phyloP scores from a whole-genome alignment of 2,888 invertebrate genomes.

The Meandrusa payeni region DNA sequence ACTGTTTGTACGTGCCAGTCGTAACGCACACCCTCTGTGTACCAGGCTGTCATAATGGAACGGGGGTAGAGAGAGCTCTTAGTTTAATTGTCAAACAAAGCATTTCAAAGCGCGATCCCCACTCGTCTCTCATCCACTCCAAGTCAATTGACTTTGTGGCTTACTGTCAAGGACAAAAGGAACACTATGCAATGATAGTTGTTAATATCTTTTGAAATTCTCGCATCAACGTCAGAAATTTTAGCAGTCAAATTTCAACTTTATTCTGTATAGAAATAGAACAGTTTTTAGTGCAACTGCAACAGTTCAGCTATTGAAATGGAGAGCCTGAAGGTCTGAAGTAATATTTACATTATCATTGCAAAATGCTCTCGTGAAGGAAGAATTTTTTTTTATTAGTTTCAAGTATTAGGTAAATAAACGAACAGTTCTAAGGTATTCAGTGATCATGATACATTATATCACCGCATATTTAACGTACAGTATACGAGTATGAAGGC shows the following conservation, averaged over 20 bases:
- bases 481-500: too few relatives aligned
- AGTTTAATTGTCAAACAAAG: slow-evolving; percentile 23
- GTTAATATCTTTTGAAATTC: not conserved
- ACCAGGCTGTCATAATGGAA: slow-evolving; percentile 13
- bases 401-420: not conserved
- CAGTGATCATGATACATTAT: not conserved
- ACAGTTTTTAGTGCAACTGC: not conserved
- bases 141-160: slow-evolving; percentile 10
- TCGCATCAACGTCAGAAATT: not conserved
- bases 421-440: not conserved
- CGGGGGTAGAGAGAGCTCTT: slow-evolving; percentile 15
- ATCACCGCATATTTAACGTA: not conserved
- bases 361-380: not conserved
- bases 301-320: not conserved
- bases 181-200: slow-evolving; percentile 3
- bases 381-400: slow-evolving; percentile 2
- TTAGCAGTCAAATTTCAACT: slow-evolving; percentile 1
- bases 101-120: slow-evolving; percentile 8
- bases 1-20: not conserved
- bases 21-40: slow-evolving; percentile 5
- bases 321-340: not conserved
- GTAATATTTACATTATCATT: slow-evolving; percentile 10
- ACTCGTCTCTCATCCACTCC: not conserved
- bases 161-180: slow-evolving; percentile 6
- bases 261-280: not conserved